A percentile compares a stretch with the other conserved stretches of the same genome.
phyloP scores from a whole-genome alignment of 2,888 invertebrate species.

The Dolichomitus sp. region DNA sequence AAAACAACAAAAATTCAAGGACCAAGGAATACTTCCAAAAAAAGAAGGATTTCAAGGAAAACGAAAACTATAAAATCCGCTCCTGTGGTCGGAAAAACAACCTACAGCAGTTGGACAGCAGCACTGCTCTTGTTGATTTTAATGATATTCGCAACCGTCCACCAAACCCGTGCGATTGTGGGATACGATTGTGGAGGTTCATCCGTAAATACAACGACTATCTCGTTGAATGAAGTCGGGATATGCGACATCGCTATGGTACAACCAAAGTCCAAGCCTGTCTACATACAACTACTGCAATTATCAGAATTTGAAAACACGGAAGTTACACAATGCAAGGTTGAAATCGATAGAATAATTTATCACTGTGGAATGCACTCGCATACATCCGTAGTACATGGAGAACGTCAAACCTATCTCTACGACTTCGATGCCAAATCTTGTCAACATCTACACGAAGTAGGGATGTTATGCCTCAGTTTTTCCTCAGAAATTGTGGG shows the following conservation, averaged over 20 bases:
- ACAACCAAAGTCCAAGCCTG: constrained; percentile 28
- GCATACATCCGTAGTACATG: constrained; percentile 38
- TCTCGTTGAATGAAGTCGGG: constrained; percentile 33
- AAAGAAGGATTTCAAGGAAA: too few species aligned
- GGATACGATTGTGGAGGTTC: constrained; percentile 54
- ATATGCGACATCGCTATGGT: constrained; percentile 8
- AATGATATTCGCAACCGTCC: not conserved
- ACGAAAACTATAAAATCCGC: too few species aligned
- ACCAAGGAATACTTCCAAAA: too few species aligned
- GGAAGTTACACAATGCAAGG: constrained; percentile 24
- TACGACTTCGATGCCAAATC: constrained; percentile 31
- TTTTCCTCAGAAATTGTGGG: constrained; percentile 3
- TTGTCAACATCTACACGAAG: constrained; percentile 33
- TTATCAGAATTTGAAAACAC: constrained; percentile 46
- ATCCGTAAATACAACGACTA: constrained; percentile 40
- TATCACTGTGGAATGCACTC: constrained; percentile 42
- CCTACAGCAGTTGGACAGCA: too few species aligned
- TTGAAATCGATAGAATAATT: constrained; percentile 41
- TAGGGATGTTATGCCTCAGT: constrained; percentile 29
- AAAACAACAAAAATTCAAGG: too few species aligned
- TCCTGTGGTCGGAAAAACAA: too few species aligned
- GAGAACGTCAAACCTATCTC: constrained; percentile 26
- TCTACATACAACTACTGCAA: constrained; percentile 48
- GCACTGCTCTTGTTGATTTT: too few species aligned
- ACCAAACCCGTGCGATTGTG: not conserved